Base-by-base conservation (phyloP, 2,797 vertebrate species). In the Pagetopsis macropterus region DNA sequence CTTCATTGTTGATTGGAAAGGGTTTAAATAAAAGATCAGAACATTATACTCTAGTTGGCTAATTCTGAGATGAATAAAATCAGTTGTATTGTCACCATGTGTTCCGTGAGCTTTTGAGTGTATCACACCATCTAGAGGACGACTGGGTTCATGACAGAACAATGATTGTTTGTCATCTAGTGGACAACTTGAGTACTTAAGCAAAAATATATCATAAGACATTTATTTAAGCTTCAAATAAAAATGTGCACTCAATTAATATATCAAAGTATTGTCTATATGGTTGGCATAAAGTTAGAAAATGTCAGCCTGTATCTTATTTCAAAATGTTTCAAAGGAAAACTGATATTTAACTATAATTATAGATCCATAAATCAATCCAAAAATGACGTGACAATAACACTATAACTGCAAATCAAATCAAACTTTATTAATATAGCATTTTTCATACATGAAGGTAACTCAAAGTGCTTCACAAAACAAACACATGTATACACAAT, bases 71-170 rank as follows among this genome's bases (percentile, higher is more conserved):
- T 62, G 1, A 11, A 14, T 17, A 10, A 2, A 1, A 46, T 49
- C 11, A 23, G n/a, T 43, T 60, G 10, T 64, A 3, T 31, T 5
- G 5, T 37, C 27, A 9, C 6, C 31, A 5, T n/a, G 2, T 40
- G 0, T 14, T n/a, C 27, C 54, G 12, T 10, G 1, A 31, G 3
- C 6, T 23, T n/a, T 64, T 27, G 27, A 45, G 68, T 68, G 5
- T 41, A 77, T 70, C 5, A 40, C 72, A 14, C 77, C 85, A 70
- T 50, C 83, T 81, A 64, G 69, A 50, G 85, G 77, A 15, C 56
- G 70, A 17, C 27, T 66, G 48, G 2, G n/a, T 52, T 56, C 14
- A 74, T 12, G 3, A 69, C 67, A 67, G 0, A 2, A 21, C 13
- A 19, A 14, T 14, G 21, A n/a, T 11, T 9, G 9, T 44, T 56